phyloP scores from a whole-genome alignment of 2,888 invertebrate species.

The Theodoxus fluviatilis region DNA sequence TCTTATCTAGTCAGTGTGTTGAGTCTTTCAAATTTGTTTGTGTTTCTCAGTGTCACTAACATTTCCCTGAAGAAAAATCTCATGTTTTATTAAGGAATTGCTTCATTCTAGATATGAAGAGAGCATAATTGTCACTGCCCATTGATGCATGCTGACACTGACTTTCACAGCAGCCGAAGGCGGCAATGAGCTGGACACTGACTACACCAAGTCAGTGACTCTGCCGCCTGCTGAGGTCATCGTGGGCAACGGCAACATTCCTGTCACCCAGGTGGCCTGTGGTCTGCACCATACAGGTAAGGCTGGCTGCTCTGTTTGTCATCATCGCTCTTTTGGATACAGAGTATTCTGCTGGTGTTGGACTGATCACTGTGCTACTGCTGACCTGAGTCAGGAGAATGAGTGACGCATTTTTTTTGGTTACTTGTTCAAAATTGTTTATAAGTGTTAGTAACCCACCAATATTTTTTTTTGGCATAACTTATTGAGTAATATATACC shows the following conservation, averaged over 20 bases:
- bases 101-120: background rate
- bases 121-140: constrained; percentile 16
- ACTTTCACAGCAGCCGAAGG: too few species aligned
- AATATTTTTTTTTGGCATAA: too few species aligned
- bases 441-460: too few species aligned
- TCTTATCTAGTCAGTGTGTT: background rate
- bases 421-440: too few species aligned
- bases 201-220: constrained; percentile 75
- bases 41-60: background rate
- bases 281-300: constrained; percentile 86
- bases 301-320: constrained; percentile 17
- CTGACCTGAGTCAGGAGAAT: too few species aligned
- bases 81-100: background rate
- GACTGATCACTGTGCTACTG: too few species aligned
- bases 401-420: too few species aligned
- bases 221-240: constrained; percentile 77
- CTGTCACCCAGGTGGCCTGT: constrained; percentile 77
- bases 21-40: background rate
- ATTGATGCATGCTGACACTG: too few species aligned
- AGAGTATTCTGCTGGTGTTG: too few species aligned
- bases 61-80: background rate
- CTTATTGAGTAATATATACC: too few species aligned
- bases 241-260: constrained; percentile 46
- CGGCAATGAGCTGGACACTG: constrained; percentile 71
- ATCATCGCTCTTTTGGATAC: background rate